phyloP scores from a whole-genome alignment of 2,888 invertebrate genomes.

The Lepidochrysops patricia region DNA sequence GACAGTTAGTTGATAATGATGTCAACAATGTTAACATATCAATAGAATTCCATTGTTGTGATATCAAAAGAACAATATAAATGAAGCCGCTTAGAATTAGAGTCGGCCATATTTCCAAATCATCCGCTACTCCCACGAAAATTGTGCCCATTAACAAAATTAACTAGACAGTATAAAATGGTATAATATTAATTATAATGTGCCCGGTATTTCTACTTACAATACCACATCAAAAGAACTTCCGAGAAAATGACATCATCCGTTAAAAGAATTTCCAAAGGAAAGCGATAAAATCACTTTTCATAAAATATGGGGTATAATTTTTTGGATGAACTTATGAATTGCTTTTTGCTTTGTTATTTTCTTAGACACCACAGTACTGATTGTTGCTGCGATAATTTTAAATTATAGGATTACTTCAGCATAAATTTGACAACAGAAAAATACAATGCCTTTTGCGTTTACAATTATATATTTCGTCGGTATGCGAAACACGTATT shows the following conservation, averaged over 20 bases:
- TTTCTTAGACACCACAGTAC: background rate
- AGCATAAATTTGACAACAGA: background rate
- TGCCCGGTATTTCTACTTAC: conserved; percentile 1
- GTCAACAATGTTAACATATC: background rate
- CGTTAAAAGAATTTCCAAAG: conserved; percentile 12
- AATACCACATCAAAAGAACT: conserved; percentile 6
- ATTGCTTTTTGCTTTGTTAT: background rate
- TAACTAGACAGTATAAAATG: conserved; percentile 20
- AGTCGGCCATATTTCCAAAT: conserved; percentile 3
- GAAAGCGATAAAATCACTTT: conserved; percentile 2
- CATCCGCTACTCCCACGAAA: conserved; percentile 10
- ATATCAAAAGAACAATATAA: background rate
- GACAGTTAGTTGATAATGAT: background rate
- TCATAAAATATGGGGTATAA: background rate
- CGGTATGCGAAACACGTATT: background rate
- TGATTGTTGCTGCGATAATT: background rate
- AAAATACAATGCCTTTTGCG: background rate
- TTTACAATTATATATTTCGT: background rate
- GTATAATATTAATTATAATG: conserved; percentile 15
- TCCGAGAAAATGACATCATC: conserved; percentile 16
- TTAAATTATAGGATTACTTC: background rate
- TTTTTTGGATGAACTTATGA: background rate
- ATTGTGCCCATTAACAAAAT: conserved; percentile 13
- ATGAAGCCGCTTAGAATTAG: background rate
- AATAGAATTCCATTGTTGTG: background rate